Evolutionary conservation across 1,140 invertebrate species (phyloP).

Genomic region (Lordiphosa collinella): DNA sequence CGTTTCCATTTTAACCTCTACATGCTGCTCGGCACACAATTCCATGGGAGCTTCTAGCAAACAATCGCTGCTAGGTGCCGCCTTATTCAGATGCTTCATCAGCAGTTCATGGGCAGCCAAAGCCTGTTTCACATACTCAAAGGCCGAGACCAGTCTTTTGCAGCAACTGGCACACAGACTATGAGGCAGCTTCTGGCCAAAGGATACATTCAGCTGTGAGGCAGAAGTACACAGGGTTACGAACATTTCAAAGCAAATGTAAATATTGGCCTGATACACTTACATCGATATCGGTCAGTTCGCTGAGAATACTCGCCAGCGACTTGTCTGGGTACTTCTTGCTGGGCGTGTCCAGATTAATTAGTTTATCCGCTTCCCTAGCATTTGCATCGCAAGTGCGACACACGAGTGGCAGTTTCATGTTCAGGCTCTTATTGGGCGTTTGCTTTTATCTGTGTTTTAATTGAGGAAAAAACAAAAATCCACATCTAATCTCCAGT

Average conservation of each 20-base stretch:
- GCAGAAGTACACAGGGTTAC: neutral
- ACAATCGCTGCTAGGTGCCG: slow-evolving; percentile 33
- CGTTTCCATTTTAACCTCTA: slow-evolving; percentile 59
- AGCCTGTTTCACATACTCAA: slow-evolving; percentile 62
- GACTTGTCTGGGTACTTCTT: slow-evolving; percentile 62
- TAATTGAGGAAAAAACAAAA: no score
- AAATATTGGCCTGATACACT: neutral
- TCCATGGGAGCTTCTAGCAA: slow-evolving; percentile 59
- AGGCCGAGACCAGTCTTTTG: slow-evolving; percentile 47
- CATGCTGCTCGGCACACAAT: slow-evolving; percentile 61
- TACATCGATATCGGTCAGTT: slow-evolving; percentile 58
- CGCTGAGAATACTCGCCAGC: slow-evolving; percentile 49
- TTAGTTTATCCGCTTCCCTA: slow-evolving; percentile 49
- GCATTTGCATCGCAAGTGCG: slow-evolving; percentile 66
- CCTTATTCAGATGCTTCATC: slow-evolving; percentile 36
- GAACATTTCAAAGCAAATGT: neutral
- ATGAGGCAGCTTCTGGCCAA: slow-evolving; percentile 41
- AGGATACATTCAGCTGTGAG: slow-evolving; percentile 21
- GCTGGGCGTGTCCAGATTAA: slow-evolving; percentile 43
- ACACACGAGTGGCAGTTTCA: slow-evolving; percentile 61
- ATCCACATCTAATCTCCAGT: no score
- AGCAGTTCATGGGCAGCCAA: slow-evolving; percentile 43
- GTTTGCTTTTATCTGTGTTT: neutral
- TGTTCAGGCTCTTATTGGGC: neutral
- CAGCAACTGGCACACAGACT: slow-evolving; percentile 42